Base-by-base conservation (phyloP, 2,888 invertebrate species). In the Elegia similella region DNA sequence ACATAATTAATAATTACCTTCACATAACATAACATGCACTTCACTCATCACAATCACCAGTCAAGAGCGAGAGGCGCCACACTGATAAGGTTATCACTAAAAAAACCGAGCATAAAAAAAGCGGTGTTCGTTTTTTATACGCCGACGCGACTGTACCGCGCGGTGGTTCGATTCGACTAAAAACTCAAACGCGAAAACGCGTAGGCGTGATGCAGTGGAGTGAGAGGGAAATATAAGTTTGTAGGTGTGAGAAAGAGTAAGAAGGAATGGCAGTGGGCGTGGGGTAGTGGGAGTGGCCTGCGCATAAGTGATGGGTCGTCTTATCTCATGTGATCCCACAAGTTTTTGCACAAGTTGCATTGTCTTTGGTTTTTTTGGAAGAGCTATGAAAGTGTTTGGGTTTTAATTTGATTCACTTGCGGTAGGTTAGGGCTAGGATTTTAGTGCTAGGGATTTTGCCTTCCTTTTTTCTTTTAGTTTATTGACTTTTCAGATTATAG, bases 281-380 rank as follows among this genome's bases (percentile, higher is more conserved):
- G 80, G 61, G 60, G 1, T 29, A 15, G 69, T 61, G 68, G 90
- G 84, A 70, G 86, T 76, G 83, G 86, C 70, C 59, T 78, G 81
- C 79, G 86, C 87, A 84, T 86, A 85, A 86, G 76, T 77, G 77
- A 78, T 74, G 75, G 70, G 64, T 58, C 44, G 66, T 67, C 60
- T 72, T 88, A 83, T 83, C 81, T 86, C 86, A 84, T 81, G 73
- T 73, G 68, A 70, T 73, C 68, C 69, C 65, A 62, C 64, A 38
- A 63, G 64, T 84, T 87, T 89, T 89, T 89, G 85, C 75, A 50
- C 7, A 47, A 67, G 73, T 82, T 85, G 87, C 88, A 89, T 87
- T 88, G 89, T 88, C 88, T 88, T 75, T 63, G 10, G 62, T 65
- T 81, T 86, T 88, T 73, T 67, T 57, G 66, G 74, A 76, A 78